Evolutionary conservation across 2,113 vertebrate genomes (phyloP), one percentile per base, ranked within the genome.

Genomic region (Gila orcuttii): DNA sequence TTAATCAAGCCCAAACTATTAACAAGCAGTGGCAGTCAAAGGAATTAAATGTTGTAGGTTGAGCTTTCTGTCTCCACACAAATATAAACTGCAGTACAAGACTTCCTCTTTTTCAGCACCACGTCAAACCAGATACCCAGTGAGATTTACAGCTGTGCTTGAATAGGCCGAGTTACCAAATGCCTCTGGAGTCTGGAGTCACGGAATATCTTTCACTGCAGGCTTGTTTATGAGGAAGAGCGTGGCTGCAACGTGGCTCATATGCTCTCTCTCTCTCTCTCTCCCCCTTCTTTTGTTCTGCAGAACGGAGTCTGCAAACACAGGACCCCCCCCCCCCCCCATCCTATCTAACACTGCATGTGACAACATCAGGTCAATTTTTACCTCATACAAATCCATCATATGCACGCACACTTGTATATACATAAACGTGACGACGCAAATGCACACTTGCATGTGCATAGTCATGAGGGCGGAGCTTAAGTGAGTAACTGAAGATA

Each of bases 241-340:
- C 74, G 68, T 89, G 92, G 90, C 89, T 91, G 92, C 92, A 91
- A 94, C 89, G 90, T 93, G 93, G 90, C 92, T 57, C 55, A 57
- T 57, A 23, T 57, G 55, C 55, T 73, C 77, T 66, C 19, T 64
- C 5, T 79, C 71, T 50, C 36, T 39, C 28, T 28, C 28, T 28
- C 28, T 28, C 28, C n/a, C 82, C 36, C 52, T 31, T 68, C 57
- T 39, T 79, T 50, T 66, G 78, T 91, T 89, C 92, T 92, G 92
- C 93, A 93, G 84, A 88, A 91, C 90, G 91, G 91, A 94, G 92
- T 93, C 91, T 91, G 93, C 91, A 88, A 92, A 90, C 90, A 84
- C 91, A 92, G 90, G 89, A 80, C 87, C 90, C 39, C 39, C 36
- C 36, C 4, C 4, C 36, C 36, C 36, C 42, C 81, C 39, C 23